phyloP scores from a whole-genome alignment of 2,113 vertebrate genomes.

The Hippopotamus amphibius region DNA sequence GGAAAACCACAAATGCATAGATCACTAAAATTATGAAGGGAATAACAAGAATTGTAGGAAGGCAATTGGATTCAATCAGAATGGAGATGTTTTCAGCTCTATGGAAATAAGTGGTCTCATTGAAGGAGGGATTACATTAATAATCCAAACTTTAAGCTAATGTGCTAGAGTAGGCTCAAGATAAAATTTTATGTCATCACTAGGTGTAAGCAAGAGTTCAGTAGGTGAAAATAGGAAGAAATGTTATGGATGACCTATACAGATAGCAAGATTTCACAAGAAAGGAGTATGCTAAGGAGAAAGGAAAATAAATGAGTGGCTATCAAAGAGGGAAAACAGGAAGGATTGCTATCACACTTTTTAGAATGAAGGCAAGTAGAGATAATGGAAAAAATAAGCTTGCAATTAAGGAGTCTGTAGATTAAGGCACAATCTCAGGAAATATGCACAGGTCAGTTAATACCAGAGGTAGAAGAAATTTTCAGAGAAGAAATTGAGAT shows the following conservation, averaged over 20 bases:
- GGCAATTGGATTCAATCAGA: background rate
- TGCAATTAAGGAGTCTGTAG: background rate
- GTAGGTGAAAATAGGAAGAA: background rate
- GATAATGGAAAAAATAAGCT: background rate
- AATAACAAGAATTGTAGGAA: background rate
- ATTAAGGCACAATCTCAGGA: background rate
- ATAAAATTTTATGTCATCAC: background rate
- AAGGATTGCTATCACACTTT: background rate
- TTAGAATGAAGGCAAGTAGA: background rate
- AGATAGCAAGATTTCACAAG: background rate
- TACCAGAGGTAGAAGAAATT: background rate
- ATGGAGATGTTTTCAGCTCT: background rate
- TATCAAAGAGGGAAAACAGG: background rate
- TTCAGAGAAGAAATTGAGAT: background rate
- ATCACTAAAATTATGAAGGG: background rate
- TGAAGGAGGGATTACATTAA: background rate
- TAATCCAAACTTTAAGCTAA: background rate
- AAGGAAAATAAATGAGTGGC: background rate
- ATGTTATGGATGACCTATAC: background rate
- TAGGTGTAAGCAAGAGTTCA: background rate
- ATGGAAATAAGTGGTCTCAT: background rate
- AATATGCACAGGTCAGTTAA: background rate
- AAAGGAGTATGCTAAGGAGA: background rate
- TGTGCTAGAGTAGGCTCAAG: background rate
- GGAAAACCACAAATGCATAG: background rate